Evolutionary conservation across 2,888 invertebrate genomes (phyloP).

Genomic region (Chloroclysta siterata): DNA sequence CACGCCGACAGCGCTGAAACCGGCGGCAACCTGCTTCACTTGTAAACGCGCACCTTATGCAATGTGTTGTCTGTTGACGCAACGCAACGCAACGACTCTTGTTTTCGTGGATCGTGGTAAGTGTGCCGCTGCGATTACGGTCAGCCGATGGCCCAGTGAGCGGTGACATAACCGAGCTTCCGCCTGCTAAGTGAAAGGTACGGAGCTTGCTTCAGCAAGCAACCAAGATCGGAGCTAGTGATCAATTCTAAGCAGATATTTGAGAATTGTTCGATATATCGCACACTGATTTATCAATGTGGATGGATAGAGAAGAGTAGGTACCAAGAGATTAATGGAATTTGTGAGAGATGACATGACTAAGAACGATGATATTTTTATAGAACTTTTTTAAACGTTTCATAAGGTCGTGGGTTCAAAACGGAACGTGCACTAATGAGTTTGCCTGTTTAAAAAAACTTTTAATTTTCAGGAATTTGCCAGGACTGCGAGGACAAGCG

Average conservation of each 20-base stretch:
- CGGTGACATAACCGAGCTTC: constrained; percentile 79
- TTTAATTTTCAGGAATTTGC: too few relatives aligned
- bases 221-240: not conserved
- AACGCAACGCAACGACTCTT: constrained; percentile 72
- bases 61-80: constrained; percentile 75
- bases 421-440: too few relatives aligned
- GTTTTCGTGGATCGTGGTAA: constrained; percentile 81
- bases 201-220: constrained; percentile 43
- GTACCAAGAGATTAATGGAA: too few relatives aligned
- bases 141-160: constrained; percentile 79
- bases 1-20: not conserved
- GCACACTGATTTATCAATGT: too few relatives aligned
- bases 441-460: too few relatives aligned
- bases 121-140: constrained; percentile 80
- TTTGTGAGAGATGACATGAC: too few relatives aligned
- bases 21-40: constrained; percentile 2
- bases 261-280: too few relatives aligned
- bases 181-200: constrained; percentile 70
- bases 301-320: too few relatives aligned
- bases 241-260: not conserved
- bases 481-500: too few relatives aligned
- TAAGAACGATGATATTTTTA: too few relatives aligned
- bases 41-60: constrained; percentile 56
- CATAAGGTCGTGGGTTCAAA: too few relatives aligned
- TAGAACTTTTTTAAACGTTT: too few relatives aligned